A percentile compares a stretch with the other conserved stretches of the same genome.
Conservation (phyloP, 2,113 vertebrate species). For the Piprites chloris region DNA sequence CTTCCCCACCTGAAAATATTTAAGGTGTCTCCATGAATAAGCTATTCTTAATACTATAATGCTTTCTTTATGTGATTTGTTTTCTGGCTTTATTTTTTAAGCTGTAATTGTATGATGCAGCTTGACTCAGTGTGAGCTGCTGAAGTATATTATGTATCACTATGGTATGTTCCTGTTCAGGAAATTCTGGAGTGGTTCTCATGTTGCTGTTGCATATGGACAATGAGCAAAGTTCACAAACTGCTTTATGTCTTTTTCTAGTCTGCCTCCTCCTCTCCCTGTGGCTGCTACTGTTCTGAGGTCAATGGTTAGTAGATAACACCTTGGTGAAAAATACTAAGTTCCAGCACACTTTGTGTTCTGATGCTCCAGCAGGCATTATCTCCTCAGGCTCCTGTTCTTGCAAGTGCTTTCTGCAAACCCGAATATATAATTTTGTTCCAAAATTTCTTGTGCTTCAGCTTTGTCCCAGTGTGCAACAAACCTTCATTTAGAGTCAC, state of each 20-base stretch:
- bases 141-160: not conserved
- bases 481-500: not conserved
- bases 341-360: not conserved
- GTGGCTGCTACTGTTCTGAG: not conserved
- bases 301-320: not conserved
- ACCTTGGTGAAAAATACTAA: not conserved
- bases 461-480: not conserved
- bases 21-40: not conserved
- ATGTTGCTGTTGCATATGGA: not conserved
- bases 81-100: not conserved
- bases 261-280: not conserved
- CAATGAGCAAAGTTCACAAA: not conserved
- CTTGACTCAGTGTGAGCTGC: not conserved
- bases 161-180: not conserved
- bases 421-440: not conserved
- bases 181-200: not conserved
- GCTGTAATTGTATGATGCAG: not conserved
- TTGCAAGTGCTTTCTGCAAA: not conserved
- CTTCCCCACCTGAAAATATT: not conserved
- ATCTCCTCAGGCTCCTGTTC: not conserved
- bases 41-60: not conserved
- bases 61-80: not conserved
- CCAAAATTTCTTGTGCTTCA: not conserved
- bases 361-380: not conserved
- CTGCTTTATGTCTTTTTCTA: not conserved